Conservation (phyloP, 2,888 invertebrate species). For the Chymomyza caudatula region DNA sequence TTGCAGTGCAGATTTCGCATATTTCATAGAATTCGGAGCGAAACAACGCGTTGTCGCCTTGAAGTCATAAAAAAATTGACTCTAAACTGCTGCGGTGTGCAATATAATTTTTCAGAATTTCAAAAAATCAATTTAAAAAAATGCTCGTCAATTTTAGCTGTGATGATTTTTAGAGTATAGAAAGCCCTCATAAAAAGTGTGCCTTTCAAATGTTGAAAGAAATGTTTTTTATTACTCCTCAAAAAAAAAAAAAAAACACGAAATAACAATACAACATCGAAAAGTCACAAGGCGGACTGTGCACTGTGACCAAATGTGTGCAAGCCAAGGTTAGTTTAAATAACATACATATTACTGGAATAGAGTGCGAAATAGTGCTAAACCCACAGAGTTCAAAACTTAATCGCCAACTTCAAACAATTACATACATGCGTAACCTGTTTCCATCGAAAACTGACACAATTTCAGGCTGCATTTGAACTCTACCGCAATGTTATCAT, state of each 20-base stretch:
- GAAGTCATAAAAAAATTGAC: constrained; percentile 54
- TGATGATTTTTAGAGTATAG: not conserved
- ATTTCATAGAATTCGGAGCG: constrained; percentile 66
- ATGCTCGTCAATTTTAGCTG: not conserved
- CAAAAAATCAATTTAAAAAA: constrained; percentile 17
- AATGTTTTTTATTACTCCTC: constrained; percentile 59
- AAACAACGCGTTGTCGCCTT: constrained; percentile 54
- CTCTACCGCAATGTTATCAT: constrained; percentile 35
- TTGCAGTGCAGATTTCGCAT: constrained; percentile 36
- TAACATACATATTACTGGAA: not conserved
- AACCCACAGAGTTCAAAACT: constrained; percentile 37
- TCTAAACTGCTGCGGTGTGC: constrained; percentile 54
- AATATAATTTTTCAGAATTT: constrained; percentile 2
- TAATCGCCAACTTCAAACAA: constrained; percentile 18
- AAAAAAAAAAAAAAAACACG: constrained; percentile 46
- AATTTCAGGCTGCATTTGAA: constrained; percentile 36
- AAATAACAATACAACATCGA: constrained; percentile 10
- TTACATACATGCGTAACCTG: not conserved
- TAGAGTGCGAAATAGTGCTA: not conserved
- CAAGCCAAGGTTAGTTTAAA: not conserved
- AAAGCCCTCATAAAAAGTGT: not conserved
- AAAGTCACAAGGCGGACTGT: constrained; percentile 36
- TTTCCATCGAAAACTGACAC: constrained; percentile 39
- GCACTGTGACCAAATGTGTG: constrained; percentile 5
- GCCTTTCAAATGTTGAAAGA: constrained; percentile 17